Conservation (phyloP, 2,797 vertebrate species). For the Pipistrellus kuhlii region DNA sequence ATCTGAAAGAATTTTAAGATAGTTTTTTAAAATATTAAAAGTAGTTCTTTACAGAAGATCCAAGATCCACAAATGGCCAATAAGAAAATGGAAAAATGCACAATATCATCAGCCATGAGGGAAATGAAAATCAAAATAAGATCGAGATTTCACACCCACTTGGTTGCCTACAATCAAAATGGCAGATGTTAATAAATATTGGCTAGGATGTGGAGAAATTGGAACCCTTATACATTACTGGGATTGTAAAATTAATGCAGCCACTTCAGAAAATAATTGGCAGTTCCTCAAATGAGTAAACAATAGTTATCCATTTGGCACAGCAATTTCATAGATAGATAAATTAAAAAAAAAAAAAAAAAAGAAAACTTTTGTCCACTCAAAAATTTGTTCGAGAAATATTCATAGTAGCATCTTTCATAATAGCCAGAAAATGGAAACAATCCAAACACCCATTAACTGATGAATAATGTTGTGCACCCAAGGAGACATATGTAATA, state of each 20-base stretch:
- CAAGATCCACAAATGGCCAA: not conserved
- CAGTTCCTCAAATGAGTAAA: slow-evolving; percentile 2
- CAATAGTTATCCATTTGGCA: not conserved
- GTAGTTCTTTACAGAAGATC: not conserved
- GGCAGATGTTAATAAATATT: not conserved
- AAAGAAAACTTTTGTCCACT: not conserved
- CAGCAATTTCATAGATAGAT: not conserved
- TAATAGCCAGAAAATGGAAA: not conserved
- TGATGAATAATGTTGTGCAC: not conserved
- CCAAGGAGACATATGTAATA: too few relatives aligned
- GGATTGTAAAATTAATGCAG: not conserved
- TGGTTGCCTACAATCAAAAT: not conserved
- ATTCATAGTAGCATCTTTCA: not conserved
- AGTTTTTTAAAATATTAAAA: not conserved
- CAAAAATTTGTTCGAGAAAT: not conserved
- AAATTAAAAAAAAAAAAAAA: not conserved
- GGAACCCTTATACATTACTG: not conserved
- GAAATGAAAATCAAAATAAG: slow-evolving; percentile 52
- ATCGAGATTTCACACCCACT: not conserved
- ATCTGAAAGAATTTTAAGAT: slow-evolving; percentile 22
- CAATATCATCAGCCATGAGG: not conserved
- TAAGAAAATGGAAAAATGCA: not conserved
- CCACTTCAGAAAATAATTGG: slow-evolving; percentile 7
- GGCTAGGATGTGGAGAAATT: not conserved
- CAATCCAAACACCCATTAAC: slow-evolving; percentile 10